These are phyloP conservation scores for Thysanoteuthis rhombus DNA, from an alignment of 2,888 invertebrate genomes.

Conservation along the genomic window DNA sequence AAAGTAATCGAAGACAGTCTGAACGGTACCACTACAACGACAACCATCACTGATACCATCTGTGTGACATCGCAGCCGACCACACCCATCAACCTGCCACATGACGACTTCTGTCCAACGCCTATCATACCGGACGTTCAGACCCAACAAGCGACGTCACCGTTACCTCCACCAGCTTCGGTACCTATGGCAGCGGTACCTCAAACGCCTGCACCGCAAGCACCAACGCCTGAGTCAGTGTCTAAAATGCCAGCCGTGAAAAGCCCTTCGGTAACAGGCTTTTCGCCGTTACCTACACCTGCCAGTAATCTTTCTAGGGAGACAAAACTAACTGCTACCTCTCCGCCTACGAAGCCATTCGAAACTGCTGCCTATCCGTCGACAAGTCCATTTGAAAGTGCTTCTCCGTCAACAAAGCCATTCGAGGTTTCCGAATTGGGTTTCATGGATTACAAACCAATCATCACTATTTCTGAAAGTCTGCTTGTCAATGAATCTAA, in stretches of 20 bases:
- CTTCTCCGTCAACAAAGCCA: not conserved
- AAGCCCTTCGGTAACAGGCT: not conserved
- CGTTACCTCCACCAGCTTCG: not conserved
- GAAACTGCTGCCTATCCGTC: not conserved
- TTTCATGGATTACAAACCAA: not conserved
- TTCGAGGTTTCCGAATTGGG: not conserved
- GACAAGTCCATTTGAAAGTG: too few relatives aligned
- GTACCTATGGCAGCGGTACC: not conserved
- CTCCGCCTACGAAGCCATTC: not conserved
- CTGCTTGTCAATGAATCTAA: not conserved
- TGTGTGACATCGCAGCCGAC: not conserved
- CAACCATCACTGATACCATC: not conserved
- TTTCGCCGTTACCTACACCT: not conserved
- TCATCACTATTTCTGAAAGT: constrained; percentile 25
- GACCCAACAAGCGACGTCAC: not conserved
- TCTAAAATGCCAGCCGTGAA: not conserved
- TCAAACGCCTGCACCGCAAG: too few relatives aligned
- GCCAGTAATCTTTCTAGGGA: not conserved
- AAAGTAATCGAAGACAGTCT: not conserved
- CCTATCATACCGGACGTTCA: not conserved
- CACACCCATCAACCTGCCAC: not conserved
- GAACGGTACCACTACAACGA: not conserved
- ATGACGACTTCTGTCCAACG: not conserved
- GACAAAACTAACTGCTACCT: not conserved
- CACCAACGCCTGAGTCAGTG: too few relatives aligned